Evolutionary conservation across 2,113 vertebrate species (phyloP), one percentile per base, ranked within the genome.

Genomic region (Pungitius pungitius): DNA sequence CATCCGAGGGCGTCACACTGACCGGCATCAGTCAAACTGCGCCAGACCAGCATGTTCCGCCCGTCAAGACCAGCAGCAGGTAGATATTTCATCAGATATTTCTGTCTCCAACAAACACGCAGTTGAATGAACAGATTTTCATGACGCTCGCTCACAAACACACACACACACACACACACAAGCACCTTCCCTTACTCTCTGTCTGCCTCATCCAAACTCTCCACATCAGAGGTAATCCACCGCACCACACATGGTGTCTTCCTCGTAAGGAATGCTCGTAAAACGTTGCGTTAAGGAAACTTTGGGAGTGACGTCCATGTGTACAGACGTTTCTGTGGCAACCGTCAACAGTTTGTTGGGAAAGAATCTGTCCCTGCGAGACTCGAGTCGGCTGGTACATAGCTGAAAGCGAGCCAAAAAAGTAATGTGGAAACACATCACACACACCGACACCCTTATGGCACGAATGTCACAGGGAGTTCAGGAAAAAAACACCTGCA

Each of bases 21-120:
- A 99, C 95, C 0, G 96, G 96, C 59, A 96, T 99, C 90, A 98
- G 85, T 87, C 96, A 97, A 68, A 96, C 95, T 0, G 95, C 94
- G 20, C 85, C 89, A n/a, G 97, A 98, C 27, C 96, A 95, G 76
- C 84, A 89, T 0, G 86, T 84, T 11, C 94, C 93, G 51, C 88
- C 91, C 24, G 91, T 91, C 68, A 98, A 97, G 87, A 92, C 93
- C 39, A 94, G 94, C 94, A 97, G 95, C 89, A 92, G 93, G 94
- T 94, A 93, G 17, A 75, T 27, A 43, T 43, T 43, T 26, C 18
- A 73, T 58, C 62, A 17, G 67, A 45, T 18, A 37, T 55, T 39
- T 47, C 33, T 39, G 17, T 40, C 47, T 63, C 40, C 26, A 24
- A 56, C 64, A 69, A 40, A 81, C 42, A 55, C 39, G 43, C 40